phyloP scores from a whole-genome alignment of 1,140 invertebrate genomes.

The Augochlora pura region DNA sequence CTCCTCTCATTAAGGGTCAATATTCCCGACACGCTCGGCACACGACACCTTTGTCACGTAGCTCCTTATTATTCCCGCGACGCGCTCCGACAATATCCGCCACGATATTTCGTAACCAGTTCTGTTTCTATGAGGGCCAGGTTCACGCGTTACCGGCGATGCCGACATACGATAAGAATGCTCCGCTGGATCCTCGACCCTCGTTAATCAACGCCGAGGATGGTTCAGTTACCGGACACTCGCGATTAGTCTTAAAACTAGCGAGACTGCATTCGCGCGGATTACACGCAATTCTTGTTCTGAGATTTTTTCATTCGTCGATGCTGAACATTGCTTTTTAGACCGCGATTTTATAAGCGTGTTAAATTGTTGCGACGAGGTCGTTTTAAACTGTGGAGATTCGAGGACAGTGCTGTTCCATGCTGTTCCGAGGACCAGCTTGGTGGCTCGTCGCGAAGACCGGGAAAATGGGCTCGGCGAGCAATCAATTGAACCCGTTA shows the following conservation, averaged over 20 bases:
- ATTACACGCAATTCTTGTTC: too few relatives aligned
- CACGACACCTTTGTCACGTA: conserved; percentile 18
- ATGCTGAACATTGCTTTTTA: too few relatives aligned
- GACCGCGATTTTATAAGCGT: too few relatives aligned
- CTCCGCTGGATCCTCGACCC: neutral
- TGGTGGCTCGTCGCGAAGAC: too few relatives aligned
- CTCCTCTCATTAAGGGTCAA: neutral
- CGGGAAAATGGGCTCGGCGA: neutral
- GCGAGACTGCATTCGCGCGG: too few relatives aligned
- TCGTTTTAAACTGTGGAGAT: too few relatives aligned
- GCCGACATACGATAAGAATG: neutral
- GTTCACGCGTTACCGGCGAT: neutral
- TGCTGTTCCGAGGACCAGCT: too few relatives aligned
- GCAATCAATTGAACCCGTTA: neutral
- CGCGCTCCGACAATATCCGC: conserved; percentile 10
- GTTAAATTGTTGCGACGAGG: too few relatives aligned
- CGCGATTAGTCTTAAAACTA: too few relatives aligned
- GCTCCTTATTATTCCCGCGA: conserved; percentile 30
- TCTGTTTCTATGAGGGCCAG: conserved; percentile 3
- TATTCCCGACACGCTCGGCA: conserved; percentile 10
- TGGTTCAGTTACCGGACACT: too few relatives aligned
- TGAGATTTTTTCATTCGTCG: too few relatives aligned
- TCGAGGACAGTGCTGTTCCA: too few relatives aligned
- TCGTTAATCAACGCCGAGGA: neutral
- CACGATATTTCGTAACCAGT: conserved; percentile 4